Evolutionary conservation across 1,140 invertebrate species (phyloP).

Genomic region (Rhagoletis pomonella): DNA sequence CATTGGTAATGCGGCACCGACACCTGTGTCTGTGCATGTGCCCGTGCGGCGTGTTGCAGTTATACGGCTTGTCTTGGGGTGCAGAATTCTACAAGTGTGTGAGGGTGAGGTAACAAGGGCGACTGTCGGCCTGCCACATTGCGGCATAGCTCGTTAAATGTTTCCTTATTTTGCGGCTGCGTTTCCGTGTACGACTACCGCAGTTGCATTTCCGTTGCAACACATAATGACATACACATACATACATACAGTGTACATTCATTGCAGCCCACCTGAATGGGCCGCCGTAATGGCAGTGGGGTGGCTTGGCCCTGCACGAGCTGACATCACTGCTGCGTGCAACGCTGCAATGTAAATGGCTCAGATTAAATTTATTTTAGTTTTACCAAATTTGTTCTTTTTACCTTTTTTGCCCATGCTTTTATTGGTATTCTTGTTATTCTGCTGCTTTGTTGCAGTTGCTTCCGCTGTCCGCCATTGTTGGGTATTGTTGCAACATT

Average conservation of each 20-base stretch:
- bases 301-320: neutral
- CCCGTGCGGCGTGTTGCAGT: slow-evolving; percentile 8
- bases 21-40: too few species aligned
- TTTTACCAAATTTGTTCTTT: slow-evolving; percentile 30
- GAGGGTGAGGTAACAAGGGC: neutral
- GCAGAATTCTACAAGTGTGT: neutral
- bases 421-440: slow-evolving; percentile 27
- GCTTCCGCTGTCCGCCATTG: neutral
- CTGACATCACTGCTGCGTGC: slow-evolving; percentile 20
- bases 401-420: neutral
- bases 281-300: neutral
- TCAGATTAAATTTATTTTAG: slow-evolving; percentile 51
- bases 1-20: slow-evolving; percentile 25
- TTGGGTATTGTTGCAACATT: neutral
- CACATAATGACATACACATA: neutral
- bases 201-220: slow-evolving; percentile 50
- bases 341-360: slow-evolving; percentile 37
- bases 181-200: slow-evolving; percentile 51
- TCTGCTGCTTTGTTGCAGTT: slow-evolving; percentile 37
- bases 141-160: slow-evolving; percentile 46
- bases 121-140: slow-evolving; percentile 17
- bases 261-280: neutral
- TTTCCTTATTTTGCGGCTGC: slow-evolving; percentile 52
- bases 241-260: neutral
- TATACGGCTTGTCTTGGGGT: slow-evolving; percentile 26